Evolutionary conservation across 2,888 invertebrate genomes (phyloP).

Genomic region (Girardia tigrina): DNA sequence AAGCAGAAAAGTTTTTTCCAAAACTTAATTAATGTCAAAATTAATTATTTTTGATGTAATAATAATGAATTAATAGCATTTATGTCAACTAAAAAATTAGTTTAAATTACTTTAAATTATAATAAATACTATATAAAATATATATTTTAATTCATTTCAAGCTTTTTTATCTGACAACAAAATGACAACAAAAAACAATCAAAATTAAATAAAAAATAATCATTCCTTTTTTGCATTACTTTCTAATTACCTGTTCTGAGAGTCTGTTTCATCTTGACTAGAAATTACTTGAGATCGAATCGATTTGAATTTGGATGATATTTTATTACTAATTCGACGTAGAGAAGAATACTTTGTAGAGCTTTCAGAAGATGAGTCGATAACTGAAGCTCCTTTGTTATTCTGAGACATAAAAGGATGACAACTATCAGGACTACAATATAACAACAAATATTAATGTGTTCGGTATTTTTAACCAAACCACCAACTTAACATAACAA

Average conservation of each 20-base stretch:
- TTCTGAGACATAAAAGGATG: constrained; percentile 6
- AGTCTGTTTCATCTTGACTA: neutral
- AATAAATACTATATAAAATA: too few relatives aligned
- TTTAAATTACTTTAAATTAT: too few relatives aligned
- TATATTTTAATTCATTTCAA: neutral
- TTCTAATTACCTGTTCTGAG: neutral
- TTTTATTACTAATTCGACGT: constrained; percentile 12
- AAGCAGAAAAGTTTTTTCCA: too few relatives aligned
- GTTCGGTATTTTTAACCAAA: too few relatives aligned
- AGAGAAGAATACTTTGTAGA: neutral
- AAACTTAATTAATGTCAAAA: too few relatives aligned
- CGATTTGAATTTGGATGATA: neutral
- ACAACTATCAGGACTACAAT: neutral
- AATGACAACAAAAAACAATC: neutral
- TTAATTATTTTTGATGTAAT: too few relatives aligned
- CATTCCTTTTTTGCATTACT: neutral
- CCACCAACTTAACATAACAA: too few relatives aligned
- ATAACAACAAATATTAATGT: constrained; percentile 5
- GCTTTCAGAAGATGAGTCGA: constrained; percentile 1
- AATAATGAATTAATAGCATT: too few relatives aligned
- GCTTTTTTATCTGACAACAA: neutral
- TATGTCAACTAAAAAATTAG: too few relatives aligned
- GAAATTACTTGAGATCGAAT: constrained; percentile 5
- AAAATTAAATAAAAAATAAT: neutral
- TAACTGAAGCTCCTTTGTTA: constrained; percentile 6